Conservation (phyloP, 2,888 invertebrate species). For the Leucoptera coffeella region DNA sequence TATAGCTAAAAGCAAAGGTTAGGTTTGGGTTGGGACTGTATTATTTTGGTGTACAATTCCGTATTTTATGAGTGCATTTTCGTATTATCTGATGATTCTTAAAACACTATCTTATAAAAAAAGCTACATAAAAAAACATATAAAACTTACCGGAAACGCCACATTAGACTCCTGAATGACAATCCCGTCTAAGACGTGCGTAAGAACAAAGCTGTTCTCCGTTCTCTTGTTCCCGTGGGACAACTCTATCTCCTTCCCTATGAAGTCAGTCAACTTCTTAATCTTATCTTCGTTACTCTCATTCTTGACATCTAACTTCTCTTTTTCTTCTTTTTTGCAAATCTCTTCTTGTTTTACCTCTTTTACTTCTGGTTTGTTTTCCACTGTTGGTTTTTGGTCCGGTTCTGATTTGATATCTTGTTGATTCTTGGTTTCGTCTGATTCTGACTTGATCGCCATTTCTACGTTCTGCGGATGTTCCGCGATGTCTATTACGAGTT, state of each 20-base stretch:
- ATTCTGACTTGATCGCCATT: not conserved
- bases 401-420: not conserved
- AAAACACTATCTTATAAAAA: too few relatives aligned
- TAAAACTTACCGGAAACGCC: constrained; percentile 30
- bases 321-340: not conserved
- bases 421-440: not conserved
- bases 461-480: not conserved
- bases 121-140: too few relatives aligned
- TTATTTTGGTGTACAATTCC: too few relatives aligned
- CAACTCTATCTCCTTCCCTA: constrained; percentile 10
- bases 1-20: too few relatives aligned
- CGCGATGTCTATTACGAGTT: constrained; percentile 1
- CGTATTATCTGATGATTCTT: too few relatives aligned
- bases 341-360: not conserved
- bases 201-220: constrained; percentile 17
- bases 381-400: not conserved
- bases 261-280: not conserved
- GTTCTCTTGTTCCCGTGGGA: constrained; percentile 9
- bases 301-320: not conserved
- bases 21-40: too few relatives aligned
- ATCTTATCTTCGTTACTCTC: constrained; percentile 1
- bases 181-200: constrained; percentile 37
- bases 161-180: constrained; percentile 42
- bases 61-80: too few relatives aligned
- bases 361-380: not conserved